Base-by-base conservation (phyloP, 1,140 invertebrate species). In the Episyrphus balteatus region DNA sequence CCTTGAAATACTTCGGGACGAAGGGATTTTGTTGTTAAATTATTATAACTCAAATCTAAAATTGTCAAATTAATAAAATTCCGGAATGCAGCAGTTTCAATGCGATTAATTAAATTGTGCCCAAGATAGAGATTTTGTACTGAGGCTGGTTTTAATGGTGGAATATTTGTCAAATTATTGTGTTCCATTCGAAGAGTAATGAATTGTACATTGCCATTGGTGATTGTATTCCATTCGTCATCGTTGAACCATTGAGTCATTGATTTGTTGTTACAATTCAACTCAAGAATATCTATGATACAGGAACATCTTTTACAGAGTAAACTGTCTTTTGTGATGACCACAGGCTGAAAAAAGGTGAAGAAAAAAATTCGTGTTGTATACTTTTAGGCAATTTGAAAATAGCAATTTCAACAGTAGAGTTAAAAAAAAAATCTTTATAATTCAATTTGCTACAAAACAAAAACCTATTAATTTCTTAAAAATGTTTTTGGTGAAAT, bases 1-100 rank as follows among this genome's bases (percentile, higher is more conserved):
- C 85, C 83, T 73, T 78, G 72, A 54, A 88, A 86, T 17, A 77
- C 73, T 44, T 81, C 66, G 0, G 81, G 80, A 39, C 57, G 63
- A 1, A 88, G 62, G 10, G 57, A 66, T 12, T 73, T 74, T 0
- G 71, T 55, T 0, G 72, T 77, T 7, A 88, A 58, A 19, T 75
- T 66, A 58, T 88, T 88, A 49, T 80, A 62, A 51, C 82, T 84
- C 42, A 88, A 60, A 62, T 86, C 81, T 10, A 88, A 58, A 34
- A 73, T 73, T 5, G 62, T 66, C 52, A 88, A 70, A 46, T 75
- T 68, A 37, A 73, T 73, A 9, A 87, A 59, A 51, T 80, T 70
- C 46, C 69, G 72, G 55, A 88, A 88, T 5, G 77, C 77, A 0
- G 58, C 66, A 12, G 71, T 55, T 6, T 75, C 73, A 41, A 88